Evolutionary conservation across 2,888 invertebrate species (phyloP).

Genomic region (Anthoptus insignis): DNA sequence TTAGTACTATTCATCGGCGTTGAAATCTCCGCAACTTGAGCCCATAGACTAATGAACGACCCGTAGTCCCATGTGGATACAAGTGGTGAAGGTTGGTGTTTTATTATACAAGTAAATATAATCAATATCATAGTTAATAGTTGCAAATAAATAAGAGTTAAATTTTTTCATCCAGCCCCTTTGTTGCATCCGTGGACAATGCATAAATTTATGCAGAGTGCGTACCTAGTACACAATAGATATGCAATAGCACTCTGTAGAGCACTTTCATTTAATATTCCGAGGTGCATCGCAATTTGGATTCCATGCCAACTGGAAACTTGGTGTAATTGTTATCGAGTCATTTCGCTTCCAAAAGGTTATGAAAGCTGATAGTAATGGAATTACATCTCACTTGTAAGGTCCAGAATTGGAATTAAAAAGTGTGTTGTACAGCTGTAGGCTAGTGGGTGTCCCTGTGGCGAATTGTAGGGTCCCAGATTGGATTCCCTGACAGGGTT

Average conservation of each 20-base stretch:
- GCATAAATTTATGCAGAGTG: neutral
- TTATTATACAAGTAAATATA: no score
- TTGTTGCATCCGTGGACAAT: neutral
- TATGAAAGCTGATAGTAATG: neutral
- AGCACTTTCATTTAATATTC: conserved; percentile 13
- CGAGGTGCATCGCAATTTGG: conserved; percentile 22
- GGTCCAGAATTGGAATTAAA: neutral
- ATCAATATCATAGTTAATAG: no score
- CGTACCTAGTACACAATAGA: conserved; percentile 5
- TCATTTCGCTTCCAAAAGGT: neutral
- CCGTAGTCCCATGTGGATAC: no score
- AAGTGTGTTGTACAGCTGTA: no score
- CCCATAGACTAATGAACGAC: conserved; percentile 2
- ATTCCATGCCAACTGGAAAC: conserved; percentile 9
- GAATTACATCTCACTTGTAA: neutral
- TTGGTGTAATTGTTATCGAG: conserved; percentile 19
- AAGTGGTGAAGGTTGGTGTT: no score
- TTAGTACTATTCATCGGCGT: conserved; percentile 39
- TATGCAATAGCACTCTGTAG: conserved; percentile 20
- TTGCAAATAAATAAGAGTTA: no score
- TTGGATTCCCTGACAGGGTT: no score
- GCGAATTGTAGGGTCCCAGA: no score
- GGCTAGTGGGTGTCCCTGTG: no score
- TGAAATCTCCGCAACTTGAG: conserved; percentile 44
- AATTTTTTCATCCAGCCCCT: no score